Evolutionary conservation across 2,797 vertebrate species (phyloP).

Genomic region (Bradypodion ventrale): DNA sequence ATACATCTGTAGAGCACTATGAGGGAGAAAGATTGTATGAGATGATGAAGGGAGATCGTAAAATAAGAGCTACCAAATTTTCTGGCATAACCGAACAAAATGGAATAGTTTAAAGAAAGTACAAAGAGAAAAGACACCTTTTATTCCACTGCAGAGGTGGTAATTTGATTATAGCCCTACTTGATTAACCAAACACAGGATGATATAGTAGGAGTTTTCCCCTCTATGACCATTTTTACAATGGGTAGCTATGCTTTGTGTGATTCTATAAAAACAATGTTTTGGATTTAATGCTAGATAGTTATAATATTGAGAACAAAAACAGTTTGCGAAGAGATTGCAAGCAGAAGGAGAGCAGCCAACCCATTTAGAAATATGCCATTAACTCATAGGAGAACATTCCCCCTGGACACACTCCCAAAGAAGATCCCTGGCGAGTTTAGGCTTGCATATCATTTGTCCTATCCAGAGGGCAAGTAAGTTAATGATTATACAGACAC

Average conservation of each 20-base stretch:
- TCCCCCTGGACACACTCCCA: conserved; percentile 68
- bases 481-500: conserved; percentile 71
- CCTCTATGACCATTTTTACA: conserved; percentile 54
- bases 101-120: conserved; percentile 24
- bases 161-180: conserved; percentile 59
- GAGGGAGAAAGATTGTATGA: neutral
- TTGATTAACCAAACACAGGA: conserved; percentile 60
- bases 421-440: conserved; percentile 65
- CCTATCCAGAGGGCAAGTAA: conserved; percentile 67
- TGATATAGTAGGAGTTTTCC: conserved; percentile 60
- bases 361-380: conserved; percentile 66
- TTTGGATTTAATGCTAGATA: conserved; percentile 65
- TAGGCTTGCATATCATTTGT: conserved; percentile 68
- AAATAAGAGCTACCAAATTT: neutral
- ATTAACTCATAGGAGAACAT: conserved; percentile 66
- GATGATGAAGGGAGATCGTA: neutral
- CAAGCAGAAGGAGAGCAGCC: conserved; percentile 59
- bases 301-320: conserved; percentile 54
- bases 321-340: conserved; percentile 62
- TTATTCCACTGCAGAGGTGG: conserved; percentile 57
- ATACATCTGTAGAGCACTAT: neutral
- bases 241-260: conserved; percentile 55
- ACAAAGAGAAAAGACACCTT: conserved; percentile 41
- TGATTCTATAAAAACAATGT: conserved; percentile 47
- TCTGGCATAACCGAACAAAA: neutral